Evolutionary conservation across 2,113 vertebrate genomes (phyloP), one percentile per base, ranked within the genome.

Genomic region (Coptodon bakossiorum): DNA sequence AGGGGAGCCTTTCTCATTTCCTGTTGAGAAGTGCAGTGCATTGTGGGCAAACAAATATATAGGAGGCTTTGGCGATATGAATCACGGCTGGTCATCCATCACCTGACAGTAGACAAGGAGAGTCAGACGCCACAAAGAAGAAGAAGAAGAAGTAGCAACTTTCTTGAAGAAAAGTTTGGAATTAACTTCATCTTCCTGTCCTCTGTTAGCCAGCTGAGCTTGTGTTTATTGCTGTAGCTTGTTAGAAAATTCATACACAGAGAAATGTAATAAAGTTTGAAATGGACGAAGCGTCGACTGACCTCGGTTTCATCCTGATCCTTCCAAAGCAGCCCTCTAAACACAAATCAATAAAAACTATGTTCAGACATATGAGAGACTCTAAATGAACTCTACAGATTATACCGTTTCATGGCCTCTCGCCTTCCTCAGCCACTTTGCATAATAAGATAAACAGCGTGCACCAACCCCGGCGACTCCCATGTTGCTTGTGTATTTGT

Each of bases 1-100:
- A 89, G 80, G 82, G 76, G 89, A 88, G 87, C 68, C 85, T 78
- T 86, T 92, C 90, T 94, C 90, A 95, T 95, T 95, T 95, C 94
- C 94, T 95, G 93, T 93, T 84, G 87, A 83, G 63, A 40, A 93
- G 89, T 85, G 89, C 88, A 76, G 84, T 91, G 93, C 91, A 91
- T 92, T 90, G 88, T 95, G 88, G 93, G 90, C 78, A 66, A 84
- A 88, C 61, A 68, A 12, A 85, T 38, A 93, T 89, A 90, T 84
- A 82, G 89, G 76, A 87, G 66, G 52, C 40, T 91, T 78, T 68
- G 43, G 89, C n/a, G 93, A 90, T 93, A 88, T 13, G 83, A 93
- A 93, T 93, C 85, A 13, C 63, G 13, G 80, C 82, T 16, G 91
- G 90, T 92, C 90, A 94, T 95, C 93, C 89, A 93, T 94, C 94